phyloP scores from a whole-genome alignment of 2,797 vertebrate species.

The Manis crassicaudata region DNA sequence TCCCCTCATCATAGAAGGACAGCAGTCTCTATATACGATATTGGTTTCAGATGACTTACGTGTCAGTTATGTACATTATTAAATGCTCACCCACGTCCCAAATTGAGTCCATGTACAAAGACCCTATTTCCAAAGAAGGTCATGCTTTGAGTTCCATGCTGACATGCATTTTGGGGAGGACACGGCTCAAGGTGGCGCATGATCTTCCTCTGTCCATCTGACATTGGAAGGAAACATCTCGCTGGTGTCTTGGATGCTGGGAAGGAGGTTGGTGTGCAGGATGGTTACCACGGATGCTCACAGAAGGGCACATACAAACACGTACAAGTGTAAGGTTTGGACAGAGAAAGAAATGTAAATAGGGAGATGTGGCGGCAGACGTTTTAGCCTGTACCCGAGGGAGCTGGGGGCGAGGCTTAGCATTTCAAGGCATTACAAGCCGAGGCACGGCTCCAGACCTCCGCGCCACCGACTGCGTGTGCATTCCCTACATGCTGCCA shows the following conservation, averaged over 20 bases:
- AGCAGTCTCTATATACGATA: too few species aligned
- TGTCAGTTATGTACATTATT: too few species aligned
- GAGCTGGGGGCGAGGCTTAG: neutral
- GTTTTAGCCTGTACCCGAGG: too few species aligned
- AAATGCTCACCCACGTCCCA: neutral
- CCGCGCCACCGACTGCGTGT: too few species aligned
- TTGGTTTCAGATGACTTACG: too few species aligned
- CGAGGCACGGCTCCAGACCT: neutral
- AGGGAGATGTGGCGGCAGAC: accelerated
- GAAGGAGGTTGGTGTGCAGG: neutral
- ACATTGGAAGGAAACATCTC: too few species aligned
- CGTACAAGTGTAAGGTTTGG: neutral
- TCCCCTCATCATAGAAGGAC: neutral
- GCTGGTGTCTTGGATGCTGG: neutral
- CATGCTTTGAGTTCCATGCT: neutral
- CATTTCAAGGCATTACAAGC: accelerated
- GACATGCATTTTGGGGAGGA: neutral
- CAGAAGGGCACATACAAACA: accelerated
- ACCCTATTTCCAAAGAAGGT: neutral
- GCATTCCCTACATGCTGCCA: too few species aligned
- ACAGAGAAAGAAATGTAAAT: too few species aligned
- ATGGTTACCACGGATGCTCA: accelerated
- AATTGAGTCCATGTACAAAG: neutral
- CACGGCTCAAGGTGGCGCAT: neutral
- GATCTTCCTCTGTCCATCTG: neutral